Evolutionary conservation across 2,797 vertebrate genomes (phyloP), one percentile per base, ranked within the genome.

Genomic region (Cottoperca gobio): DNA sequence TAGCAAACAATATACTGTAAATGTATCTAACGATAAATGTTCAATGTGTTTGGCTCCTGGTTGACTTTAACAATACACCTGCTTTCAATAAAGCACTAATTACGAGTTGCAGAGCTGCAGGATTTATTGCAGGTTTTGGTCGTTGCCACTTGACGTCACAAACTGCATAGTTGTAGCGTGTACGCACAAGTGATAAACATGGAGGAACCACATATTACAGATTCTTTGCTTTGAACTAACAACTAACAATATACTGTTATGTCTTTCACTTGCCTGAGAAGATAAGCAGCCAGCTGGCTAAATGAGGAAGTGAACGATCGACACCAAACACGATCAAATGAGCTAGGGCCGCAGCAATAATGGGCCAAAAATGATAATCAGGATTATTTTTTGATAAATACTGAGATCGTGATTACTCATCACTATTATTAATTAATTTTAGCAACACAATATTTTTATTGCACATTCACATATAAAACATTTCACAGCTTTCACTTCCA

Each of bases 61-160:
- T 10, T 62, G 57, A 68, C 19, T 13, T 67, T 69, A 65, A 28
- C 52, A 57, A 11, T 53, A 33, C 50, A 80, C n/a, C 37, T 50
- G 48, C 62, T 84, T 70, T 50, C 28, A 63, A 59, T 63, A 46
- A 70, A 62, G 57, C 8, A 52, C 26, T 52, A 61, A 78, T 67
- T 23, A 48, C 19, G 24, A 26, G 57, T 45, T 42, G 24, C 60
- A 57, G 46, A 53, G 39, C 48, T 42, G 63, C 48, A 49, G 45
- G 54, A 83, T 75, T 78, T 81, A 78, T 69, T 33, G 52, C 63
- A 57, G 40, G 21, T 54, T 61, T 50, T 52, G 48, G 72, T 67
- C 79, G 77, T 70, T 72, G 26, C 55, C n/a, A 46, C 46, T 35
- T 82, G 78, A 78, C 53, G 50, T 85, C 71, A 82, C 17, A 46